phyloP scores from a whole-genome alignment of 2,797 vertebrate genomes.

The Hemibagrus guttatus region DNA sequence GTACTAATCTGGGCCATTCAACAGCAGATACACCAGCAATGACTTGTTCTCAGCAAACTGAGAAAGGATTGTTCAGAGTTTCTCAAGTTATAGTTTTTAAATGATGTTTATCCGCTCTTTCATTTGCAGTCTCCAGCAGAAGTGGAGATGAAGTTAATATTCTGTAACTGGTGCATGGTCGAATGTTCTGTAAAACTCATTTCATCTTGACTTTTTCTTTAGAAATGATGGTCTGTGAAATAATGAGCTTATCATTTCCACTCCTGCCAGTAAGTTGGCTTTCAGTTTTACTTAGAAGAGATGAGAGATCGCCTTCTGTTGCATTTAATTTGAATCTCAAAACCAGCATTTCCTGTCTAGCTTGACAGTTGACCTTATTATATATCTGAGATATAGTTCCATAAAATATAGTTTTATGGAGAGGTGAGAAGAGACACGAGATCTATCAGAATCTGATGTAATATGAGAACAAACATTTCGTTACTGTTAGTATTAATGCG shows the following conservation, averaged over 20 bases:
- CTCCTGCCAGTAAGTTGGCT: background rate
- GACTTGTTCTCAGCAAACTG: conserved; percentile 25
- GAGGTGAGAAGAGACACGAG: background rate
- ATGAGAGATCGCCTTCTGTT: background rate
- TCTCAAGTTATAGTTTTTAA: background rate
- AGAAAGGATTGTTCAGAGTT: background rate
- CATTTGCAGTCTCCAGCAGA: background rate
- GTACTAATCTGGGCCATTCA: background rate
- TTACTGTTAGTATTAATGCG: background rate
- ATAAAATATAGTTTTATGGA: background rate
- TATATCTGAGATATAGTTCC: background rate
- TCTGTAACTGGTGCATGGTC: background rate
- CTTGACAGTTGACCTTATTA: background rate
- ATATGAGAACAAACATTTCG: background rate
- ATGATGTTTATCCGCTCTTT: background rate
- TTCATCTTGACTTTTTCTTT: background rate
- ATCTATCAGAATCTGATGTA: no score
- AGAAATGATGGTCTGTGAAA: conserved; percentile 13
- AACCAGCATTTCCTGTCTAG: background rate
- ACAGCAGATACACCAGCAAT: conserved; percentile 6
- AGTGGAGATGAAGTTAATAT: background rate
- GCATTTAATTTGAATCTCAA: background rate
- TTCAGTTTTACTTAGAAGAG: background rate
- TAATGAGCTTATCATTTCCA: background rate
- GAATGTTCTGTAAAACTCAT: background rate